Conservation (phyloP, 2,113 vertebrate species). For the Gnathonemus echidnorhynchus region DNA sequence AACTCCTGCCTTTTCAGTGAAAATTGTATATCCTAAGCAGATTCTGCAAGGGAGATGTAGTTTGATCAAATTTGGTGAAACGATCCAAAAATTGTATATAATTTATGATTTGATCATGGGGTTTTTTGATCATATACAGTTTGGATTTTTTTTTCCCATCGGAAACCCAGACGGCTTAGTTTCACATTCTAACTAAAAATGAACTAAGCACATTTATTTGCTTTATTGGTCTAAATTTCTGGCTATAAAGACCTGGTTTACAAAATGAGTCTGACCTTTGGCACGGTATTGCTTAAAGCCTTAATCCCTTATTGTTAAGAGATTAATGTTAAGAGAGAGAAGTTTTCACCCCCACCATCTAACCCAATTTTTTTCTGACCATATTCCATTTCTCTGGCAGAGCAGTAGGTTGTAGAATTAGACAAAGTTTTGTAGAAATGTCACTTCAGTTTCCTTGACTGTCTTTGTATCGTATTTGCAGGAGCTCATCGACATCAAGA, state of each 20-base stretch:
- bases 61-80: neutral
- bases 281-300: neutral
- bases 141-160: neutral
- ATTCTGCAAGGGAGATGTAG: neutral
- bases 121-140: neutral
- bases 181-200: neutral
- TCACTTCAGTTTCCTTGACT: neutral
- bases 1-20: neutral
- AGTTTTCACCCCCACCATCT: neutral
- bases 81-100: neutral
- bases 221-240: neutral
- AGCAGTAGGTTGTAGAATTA: neutral
- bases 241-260: neutral
- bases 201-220: neutral
- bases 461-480: constrained; percentile 42
- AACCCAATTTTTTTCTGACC: neutral
- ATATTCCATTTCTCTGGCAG: neutral
- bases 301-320: neutral
- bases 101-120: neutral
- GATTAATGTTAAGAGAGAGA: too few relatives aligned
- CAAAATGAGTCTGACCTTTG: neutral
- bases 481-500: constrained; percentile 95
- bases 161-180: neutral
- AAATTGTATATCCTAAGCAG: neutral
- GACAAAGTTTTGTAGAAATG: neutral